phyloP scores from a whole-genome alignment of 2,113 vertebrate genomes.

The Neodon shergylaensis region DNA sequence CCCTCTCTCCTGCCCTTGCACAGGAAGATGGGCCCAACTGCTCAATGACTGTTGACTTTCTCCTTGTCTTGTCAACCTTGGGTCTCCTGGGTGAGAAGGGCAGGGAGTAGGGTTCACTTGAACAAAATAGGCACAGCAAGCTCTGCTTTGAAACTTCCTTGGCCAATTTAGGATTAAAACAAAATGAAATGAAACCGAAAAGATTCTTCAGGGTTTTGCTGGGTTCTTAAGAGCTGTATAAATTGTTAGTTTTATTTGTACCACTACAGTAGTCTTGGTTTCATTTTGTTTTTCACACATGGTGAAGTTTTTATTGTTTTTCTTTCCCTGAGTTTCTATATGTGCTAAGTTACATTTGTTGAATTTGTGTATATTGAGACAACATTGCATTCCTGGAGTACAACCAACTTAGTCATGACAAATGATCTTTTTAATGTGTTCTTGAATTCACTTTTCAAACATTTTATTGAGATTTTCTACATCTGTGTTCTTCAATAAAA shows the following conservation, averaged over 20 bases:
- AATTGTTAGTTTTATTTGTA: background rate
- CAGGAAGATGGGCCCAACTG: no score
- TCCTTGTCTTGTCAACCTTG: background rate
- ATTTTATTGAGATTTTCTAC: background rate
- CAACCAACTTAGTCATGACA: background rate
- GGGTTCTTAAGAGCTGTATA: background rate
- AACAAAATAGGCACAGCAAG: background rate
- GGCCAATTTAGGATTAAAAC: background rate
- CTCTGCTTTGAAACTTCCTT: background rate
- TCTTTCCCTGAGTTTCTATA: background rate
- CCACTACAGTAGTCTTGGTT: background rate
- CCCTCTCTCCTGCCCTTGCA: background rate
- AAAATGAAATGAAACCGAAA: background rate
- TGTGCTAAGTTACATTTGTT: background rate
- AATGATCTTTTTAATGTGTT: background rate
- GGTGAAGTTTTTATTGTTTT: background rate
- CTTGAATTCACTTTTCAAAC: background rate
- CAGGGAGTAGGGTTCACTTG: background rate
- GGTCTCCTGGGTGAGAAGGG: background rate
- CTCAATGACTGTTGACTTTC: background rate
- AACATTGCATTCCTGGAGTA: background rate
- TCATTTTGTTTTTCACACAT: background rate
- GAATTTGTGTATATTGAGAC: background rate
- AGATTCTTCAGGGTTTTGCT: background rate
- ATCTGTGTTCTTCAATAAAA: background rate